Evolutionary conservation across 1,140 invertebrate genomes (phyloP).

Genomic region (Trichonephila clavata): DNA sequence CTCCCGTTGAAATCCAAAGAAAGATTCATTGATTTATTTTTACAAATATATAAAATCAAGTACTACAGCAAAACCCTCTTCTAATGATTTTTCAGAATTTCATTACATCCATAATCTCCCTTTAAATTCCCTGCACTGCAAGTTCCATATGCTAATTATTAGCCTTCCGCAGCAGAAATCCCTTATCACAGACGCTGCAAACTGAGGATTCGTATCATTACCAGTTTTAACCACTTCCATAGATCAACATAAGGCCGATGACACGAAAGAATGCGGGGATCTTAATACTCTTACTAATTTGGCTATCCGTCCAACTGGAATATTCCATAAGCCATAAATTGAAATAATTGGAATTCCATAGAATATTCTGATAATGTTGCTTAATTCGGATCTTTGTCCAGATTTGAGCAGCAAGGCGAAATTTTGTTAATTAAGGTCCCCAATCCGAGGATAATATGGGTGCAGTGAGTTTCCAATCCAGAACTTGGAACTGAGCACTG

Average conservation of each 20-base stretch:
- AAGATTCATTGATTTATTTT: too few species aligned
- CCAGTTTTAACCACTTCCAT: not conserved
- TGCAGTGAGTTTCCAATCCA: not conserved
- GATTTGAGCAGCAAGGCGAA: not conserved
- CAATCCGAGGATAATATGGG: not conserved
- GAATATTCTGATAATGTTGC: not conserved
- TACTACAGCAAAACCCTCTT: too few species aligned
- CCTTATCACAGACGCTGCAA: not conserved
- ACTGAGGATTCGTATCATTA: not conserved
- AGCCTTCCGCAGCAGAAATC: not conserved
- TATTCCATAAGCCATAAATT: conserved; percentile 2
- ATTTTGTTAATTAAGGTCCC: not conserved
- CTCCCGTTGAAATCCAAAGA: too few species aligned
- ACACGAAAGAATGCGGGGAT: not conserved
- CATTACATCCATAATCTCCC: too few species aligned
- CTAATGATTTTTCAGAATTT: too few species aligned
- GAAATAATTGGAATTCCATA: conserved; percentile 12
- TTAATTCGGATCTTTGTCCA: not conserved
- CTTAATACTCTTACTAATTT: not conserved
- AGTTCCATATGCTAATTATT: too few species aligned
- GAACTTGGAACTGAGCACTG: not conserved
- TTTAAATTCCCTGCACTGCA: too few species aligned
- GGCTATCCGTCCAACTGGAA: not conserved
- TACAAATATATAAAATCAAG: too few species aligned
- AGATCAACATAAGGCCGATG: not conserved